A percentile compares a stretch with the other conserved stretches of the same genome.
These are phyloP conservation scores for Falcunculus frontatus DNA, from an alignment of 2,113 vertebrate genomes.

Conservation along the genomic window DNA sequence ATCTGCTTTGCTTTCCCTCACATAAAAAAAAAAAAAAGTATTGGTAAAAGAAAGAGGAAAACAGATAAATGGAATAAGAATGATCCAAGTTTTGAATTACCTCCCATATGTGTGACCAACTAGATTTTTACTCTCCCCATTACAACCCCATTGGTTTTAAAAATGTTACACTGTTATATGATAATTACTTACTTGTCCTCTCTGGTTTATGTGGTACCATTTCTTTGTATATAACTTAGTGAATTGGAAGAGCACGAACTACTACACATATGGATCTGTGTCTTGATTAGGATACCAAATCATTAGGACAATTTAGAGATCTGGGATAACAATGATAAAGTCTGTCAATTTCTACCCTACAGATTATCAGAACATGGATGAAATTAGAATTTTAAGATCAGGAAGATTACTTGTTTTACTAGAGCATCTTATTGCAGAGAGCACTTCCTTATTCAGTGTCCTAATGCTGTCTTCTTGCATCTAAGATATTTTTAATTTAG, in stretches of 20 bases:
- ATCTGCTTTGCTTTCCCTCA: not conserved
- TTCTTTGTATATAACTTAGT: not conserved
- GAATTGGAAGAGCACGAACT: not conserved
- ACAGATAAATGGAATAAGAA: not conserved
- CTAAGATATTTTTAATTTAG: not conserved
- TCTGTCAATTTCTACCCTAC: not conserved
- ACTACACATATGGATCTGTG: accelerated
- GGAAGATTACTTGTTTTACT: not conserved
- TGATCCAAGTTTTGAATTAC: not conserved
- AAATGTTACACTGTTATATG: not conserved
- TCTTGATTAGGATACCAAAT: not conserved
- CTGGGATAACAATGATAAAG: not conserved
- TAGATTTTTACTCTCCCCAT: not conserved
- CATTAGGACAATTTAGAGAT: not conserved
- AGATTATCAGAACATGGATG: not conserved
- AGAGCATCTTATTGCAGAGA: not conserved
- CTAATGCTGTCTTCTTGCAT: not conserved
- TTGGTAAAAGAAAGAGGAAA: not conserved
- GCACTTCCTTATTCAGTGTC: not conserved
- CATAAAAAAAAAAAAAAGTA: not conserved
- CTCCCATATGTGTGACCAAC: not conserved
- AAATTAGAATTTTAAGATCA: not conserved
- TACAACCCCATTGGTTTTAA: not conserved
- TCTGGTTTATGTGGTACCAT: not conserved
- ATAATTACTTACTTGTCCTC: not conserved